Percentiles rank a stretch among this genome's conserved stretches.
Evolutionary conservation across 2,888 invertebrate genomes (phyloP).

Genomic region (Latrodectus elegans): DNA sequence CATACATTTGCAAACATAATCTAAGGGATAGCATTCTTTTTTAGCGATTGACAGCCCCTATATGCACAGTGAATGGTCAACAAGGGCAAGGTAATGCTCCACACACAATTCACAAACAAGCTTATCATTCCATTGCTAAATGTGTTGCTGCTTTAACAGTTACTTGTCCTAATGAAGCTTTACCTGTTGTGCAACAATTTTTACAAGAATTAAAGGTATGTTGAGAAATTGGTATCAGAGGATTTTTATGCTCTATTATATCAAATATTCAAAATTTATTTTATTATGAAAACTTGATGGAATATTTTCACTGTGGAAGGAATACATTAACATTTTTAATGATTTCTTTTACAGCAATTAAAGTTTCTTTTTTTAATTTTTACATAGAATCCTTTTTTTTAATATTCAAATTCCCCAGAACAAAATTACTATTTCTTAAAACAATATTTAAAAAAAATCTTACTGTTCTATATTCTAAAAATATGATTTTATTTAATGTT

Average conservation of each 20-base stretch:
- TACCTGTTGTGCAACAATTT: conserved; percentile 77
- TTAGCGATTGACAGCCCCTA: conserved; percentile 75
- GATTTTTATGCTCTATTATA: background rate
- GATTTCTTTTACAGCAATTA: no score
- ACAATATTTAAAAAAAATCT: background rate
- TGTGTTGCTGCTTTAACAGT: conserved; percentile 95
- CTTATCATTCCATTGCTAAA: conserved; percentile 96
- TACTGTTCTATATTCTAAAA: background rate
- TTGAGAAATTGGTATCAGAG: background rate
- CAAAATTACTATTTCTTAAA: background rate
- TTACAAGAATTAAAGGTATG: conserved; percentile 75
- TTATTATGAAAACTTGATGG: background rate
- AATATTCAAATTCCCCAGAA: background rate
- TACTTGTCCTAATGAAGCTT: conserved; percentile 80
- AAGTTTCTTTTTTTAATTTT: no score
- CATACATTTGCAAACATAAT: background rate
- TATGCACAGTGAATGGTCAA: conserved; percentile 73
- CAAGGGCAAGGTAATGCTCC: conserved; percentile 20
- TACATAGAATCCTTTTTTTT: no score
- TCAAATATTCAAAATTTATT: background rate
- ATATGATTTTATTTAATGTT: conserved; percentile 77
- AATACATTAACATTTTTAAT: no score
- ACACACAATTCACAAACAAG: conserved; percentile 76
- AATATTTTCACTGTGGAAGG: no score
- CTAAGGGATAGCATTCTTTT: conserved; percentile 33